Evolutionary conservation across 2,888 invertebrate genomes (phyloP).

Genomic region (Pristionchus entomophagus): DNA sequence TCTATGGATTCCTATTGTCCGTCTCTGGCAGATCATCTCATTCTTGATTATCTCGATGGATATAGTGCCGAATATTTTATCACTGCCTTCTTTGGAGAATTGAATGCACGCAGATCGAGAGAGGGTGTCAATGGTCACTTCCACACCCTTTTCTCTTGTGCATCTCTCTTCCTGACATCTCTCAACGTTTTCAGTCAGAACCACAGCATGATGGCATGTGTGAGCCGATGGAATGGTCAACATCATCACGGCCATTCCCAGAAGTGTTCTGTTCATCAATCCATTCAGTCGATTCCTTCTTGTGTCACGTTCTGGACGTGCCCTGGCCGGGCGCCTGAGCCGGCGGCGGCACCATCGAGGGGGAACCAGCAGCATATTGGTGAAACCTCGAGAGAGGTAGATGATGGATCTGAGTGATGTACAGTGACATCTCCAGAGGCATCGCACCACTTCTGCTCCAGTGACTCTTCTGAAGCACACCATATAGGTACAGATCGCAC

Average conservation of each 20-base stretch:
- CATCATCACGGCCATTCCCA: too few relatives aligned
- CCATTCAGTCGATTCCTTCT: background rate
- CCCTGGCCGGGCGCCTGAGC: background rate
- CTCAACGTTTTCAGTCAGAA: background rate
- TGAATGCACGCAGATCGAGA: background rate
- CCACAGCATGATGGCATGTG: background rate
- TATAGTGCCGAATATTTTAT: background rate
- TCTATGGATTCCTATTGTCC: background rate
- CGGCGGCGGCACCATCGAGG: background rate
- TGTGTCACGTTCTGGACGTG: background rate
- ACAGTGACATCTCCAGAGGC: background rate
- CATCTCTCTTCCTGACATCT: background rate
- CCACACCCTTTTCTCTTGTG: background rate
- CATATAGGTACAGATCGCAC: background rate
- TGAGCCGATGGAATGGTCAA: background rate
- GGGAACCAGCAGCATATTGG: background rate
- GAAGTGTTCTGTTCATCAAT: background rate
- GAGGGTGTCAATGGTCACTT: background rate
- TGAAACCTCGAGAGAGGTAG: too few relatives aligned
- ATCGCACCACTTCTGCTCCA: background rate
- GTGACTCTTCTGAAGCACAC: background rate
- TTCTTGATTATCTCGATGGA: background rate
- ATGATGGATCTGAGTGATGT: background rate
- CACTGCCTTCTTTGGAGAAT: background rate
- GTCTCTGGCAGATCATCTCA: background rate